A percentile compares a stretch with the other conserved stretches of the same genome.
Evolutionary conservation across 2,113 vertebrate genomes (phyloP).

Genomic region (Hemibagrus wyckioides): DNA sequence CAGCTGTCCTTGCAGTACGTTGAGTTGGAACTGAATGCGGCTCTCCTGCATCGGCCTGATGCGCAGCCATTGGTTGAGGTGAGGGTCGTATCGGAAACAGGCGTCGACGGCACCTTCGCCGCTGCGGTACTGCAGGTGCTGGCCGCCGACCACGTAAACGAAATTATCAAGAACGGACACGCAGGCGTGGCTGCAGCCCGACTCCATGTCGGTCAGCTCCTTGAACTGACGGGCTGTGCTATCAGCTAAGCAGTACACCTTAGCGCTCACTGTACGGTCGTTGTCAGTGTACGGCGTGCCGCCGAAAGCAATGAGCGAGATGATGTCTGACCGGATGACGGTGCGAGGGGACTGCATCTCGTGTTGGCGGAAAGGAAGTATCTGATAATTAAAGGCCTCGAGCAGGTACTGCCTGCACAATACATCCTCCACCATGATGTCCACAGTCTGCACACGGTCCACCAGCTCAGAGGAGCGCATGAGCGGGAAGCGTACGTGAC

Average conservation of each 20-base stretch:
- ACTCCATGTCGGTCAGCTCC: constrained; percentile 89
- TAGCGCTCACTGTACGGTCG: constrained; percentile 86
- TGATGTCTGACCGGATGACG: constrained; percentile 80
- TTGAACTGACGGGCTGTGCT: constrained; percentile 82
- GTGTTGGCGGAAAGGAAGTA: constrained; percentile 94
- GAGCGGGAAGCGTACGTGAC: constrained; percentile 93
- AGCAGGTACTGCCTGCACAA: constrained; percentile 90
- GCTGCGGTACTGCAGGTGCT: constrained; percentile 94
- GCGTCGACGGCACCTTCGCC: constrained; percentile 89
- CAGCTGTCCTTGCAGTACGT: constrained; percentile 79
- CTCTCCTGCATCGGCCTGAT: constrained; percentile 92
- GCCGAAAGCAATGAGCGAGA: constrained; percentile 87
- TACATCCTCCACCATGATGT: constrained; percentile 96
- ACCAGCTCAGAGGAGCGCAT: constrained; percentile 95
- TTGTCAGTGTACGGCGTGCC: constrained; percentile 96
- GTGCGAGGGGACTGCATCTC: constrained; percentile 93
- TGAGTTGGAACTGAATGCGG: constrained; percentile 95
- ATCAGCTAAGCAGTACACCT: constrained; percentile 84
- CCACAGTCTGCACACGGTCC: constrained; percentile 90
- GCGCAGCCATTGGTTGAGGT: constrained; percentile 89
- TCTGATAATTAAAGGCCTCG: constrained; percentile 97
- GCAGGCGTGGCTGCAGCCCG: constrained; percentile 90
- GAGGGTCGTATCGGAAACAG: constrained; percentile 91
- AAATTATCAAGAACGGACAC: constrained; percentile 94
- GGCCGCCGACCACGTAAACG: constrained; percentile 90